Evolutionary conservation across 2,888 invertebrate species (phyloP).

Genomic region (Craniophora ligustri): DNA sequence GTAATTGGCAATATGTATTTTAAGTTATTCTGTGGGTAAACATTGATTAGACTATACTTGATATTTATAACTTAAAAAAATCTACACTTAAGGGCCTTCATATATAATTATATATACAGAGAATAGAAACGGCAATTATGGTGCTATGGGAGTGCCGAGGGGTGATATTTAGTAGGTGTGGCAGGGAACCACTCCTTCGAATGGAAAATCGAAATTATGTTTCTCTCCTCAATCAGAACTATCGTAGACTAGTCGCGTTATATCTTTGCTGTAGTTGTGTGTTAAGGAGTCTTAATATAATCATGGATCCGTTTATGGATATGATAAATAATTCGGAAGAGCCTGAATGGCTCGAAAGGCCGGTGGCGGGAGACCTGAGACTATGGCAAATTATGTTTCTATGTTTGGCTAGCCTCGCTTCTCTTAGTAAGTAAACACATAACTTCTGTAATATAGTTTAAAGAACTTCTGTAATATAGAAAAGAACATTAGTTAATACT

Average conservation of each 20-base stretch:
- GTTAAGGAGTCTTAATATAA: slow-evolving; percentile 20
- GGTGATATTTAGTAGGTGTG: slow-evolving; percentile 78
- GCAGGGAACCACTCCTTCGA: slow-evolving; percentile 80
- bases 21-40: no score
- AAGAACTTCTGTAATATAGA: not conserved
- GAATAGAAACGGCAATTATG: slow-evolving; percentile 22
- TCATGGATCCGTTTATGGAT: slow-evolving; percentile 80
- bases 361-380: slow-evolving; percentile 91
- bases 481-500: not conserved
- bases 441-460: no score
- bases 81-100: no score
- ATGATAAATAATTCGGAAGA: slow-evolving; percentile 82
- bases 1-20: no score
- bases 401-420: slow-evolving; percentile 89
- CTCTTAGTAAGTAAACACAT: slow-evolving; percentile 87
- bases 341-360: slow-evolving; percentile 92
- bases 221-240: slow-evolving; percentile 67
- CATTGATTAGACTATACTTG: no score
- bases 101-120: no score
- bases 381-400: slow-evolving; percentile 95
- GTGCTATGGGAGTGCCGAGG: slow-evolving; percentile 70
- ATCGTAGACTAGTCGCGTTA: slow-evolving; percentile 63
- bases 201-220: slow-evolving; percentile 74
- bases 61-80: no score
- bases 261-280: slow-evolving; percentile 30